phyloP scores from a whole-genome alignment of 2,888 invertebrate genomes.

The Pocota personata region DNA sequence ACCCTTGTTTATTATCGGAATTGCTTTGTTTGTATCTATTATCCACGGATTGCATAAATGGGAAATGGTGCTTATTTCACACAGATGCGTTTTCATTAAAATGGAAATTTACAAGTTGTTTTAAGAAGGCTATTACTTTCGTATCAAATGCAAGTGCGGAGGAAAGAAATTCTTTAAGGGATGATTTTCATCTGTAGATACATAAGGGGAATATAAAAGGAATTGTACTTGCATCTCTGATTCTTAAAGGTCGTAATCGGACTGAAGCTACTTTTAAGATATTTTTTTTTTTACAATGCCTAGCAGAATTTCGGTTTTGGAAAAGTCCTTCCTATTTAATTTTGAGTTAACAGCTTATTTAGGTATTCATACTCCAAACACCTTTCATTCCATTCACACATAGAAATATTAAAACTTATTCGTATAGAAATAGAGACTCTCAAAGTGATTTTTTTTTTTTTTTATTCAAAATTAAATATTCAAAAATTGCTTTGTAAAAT shows the following conservation, averaged over 20 bases:
- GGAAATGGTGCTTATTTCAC: slow-evolving; percentile 17
- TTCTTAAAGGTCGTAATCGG: neutral
- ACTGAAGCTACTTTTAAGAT: neutral
- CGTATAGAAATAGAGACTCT: neutral
- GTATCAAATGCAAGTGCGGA: slow-evolving; percentile 14
- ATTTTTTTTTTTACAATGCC: too few species aligned
- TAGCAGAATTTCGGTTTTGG: neutral
- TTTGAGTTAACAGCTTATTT: neutral
- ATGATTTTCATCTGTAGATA: neutral
- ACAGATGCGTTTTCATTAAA: slow-evolving; percentile 25
- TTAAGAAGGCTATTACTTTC: slow-evolving; percentile 14
- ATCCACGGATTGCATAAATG: slow-evolving; percentile 18
- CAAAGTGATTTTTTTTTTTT: neutral
- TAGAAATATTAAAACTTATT: neutral
- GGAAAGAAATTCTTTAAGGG: slow-evolving; percentile 9
- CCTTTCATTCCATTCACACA: neutral
- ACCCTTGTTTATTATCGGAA: slow-evolving; percentile 37
- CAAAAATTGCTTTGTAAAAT: slow-evolving; percentile 26
- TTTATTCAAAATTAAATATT: slow-evolving; percentile 48
- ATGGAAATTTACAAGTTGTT: slow-evolving; percentile 8
- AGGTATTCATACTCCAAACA: neutral
- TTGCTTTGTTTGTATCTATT: slow-evolving; percentile 24
- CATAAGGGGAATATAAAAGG: neutral
- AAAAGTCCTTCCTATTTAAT: neutral
- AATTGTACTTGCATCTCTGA: neutral